Conservation (phyloP, 92 coral and sea anemone species). For the Palythoa heliodiscus region DNA sequence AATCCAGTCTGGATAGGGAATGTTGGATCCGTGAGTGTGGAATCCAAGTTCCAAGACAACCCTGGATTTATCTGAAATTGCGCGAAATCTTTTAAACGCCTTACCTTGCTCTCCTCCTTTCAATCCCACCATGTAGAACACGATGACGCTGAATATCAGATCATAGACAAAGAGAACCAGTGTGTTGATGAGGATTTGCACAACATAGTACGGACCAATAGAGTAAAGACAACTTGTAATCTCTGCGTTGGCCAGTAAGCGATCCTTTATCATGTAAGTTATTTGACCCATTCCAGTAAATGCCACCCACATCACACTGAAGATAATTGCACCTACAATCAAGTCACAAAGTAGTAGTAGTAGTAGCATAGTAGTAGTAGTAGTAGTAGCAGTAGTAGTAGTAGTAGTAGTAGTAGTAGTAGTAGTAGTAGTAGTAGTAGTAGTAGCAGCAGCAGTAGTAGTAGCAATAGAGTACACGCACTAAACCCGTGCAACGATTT, state of each 20-base stretch:
- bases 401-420: too few relatives aligned
- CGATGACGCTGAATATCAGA: slow-evolving; percentile 16
- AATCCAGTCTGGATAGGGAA: too few relatives aligned
- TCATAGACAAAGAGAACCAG: slow-evolving; percentile 27
- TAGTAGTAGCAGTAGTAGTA: too few relatives aligned
- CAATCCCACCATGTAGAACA: slow-evolving; percentile 35
- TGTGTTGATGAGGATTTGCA: slow-evolving; percentile 26
- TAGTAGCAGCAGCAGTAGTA: too few relatives aligned
- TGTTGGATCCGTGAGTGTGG: too few relatives aligned
- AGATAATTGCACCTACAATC: slow-evolving; percentile 26
- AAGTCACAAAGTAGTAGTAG: background rate
- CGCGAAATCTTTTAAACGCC: background rate
- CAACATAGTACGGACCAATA: slow-evolving; percentile 43
- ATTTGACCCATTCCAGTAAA: slow-evolving; percentile 33
- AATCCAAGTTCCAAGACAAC: too few relatives aligned
- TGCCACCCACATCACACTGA: slow-evolving; percentile 41
- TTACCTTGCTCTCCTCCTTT: slow-evolving; percentile 33
- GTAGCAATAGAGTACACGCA: too few relatives aligned
- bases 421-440: too few relatives aligned
- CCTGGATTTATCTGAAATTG: too few relatives aligned
- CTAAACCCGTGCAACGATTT: too few relatives aligned
- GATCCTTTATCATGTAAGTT: slow-evolving; percentile 31
- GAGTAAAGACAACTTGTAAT: slow-evolving; percentile 35
- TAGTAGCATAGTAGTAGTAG: too few relatives aligned
- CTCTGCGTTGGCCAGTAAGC: slow-evolving; percentile 35